Percentiles rank a stretch among this genome's conserved stretches.
Evolutionary conservation across 2,113 vertebrate species (phyloP).

Genomic region (Mystacornis crossleyi): DNA sequence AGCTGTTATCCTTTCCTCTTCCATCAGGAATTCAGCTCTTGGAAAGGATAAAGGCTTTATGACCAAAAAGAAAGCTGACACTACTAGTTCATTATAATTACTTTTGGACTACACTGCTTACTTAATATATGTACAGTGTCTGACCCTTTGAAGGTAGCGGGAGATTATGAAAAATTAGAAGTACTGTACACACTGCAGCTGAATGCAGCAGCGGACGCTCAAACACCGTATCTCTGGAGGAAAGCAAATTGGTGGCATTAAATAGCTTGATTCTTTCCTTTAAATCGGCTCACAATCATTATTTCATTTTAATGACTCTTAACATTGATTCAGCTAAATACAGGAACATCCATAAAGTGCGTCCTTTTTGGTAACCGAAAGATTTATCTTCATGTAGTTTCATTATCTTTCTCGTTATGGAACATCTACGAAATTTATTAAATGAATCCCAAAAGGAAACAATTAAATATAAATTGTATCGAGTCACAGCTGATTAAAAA

Average conservation of each 20-base stretch:
- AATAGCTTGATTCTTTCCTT: constrained; percentile 43
- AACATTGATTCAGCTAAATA: constrained; percentile 33
- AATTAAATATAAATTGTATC: background rate
- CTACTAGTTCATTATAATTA: constrained; percentile 79
- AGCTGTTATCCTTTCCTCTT: constrained; percentile 77
- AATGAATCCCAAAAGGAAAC: constrained; percentile 4
- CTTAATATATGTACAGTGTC: constrained; percentile 63
- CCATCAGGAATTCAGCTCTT: constrained; percentile 74
- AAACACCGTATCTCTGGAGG: background rate
- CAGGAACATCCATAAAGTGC: constrained; percentile 29
- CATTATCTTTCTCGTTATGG: constrained; percentile 47
- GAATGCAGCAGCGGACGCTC: background rate
- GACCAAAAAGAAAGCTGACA: constrained; percentile 75
- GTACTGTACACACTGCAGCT: background rate
- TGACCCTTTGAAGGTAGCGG: constrained; percentile 58
- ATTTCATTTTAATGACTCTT: constrained; percentile 52
- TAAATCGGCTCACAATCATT: constrained; percentile 29
- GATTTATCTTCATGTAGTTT: constrained; percentile 43
- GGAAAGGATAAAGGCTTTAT: constrained; percentile 73
- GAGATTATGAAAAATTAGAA: constrained; percentile 65
- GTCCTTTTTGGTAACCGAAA: constrained; percentile 13
- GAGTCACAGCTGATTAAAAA: constrained; percentile 35
- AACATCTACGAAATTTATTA: constrained; percentile 22
- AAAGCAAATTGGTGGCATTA: constrained; percentile 9
- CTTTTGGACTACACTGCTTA: constrained; percentile 68